Evolutionary conservation across 2,888 invertebrate genomes (phyloP), one percentile per base, ranked within the genome.

Genomic region (Aleiodes testaceus): DNA sequence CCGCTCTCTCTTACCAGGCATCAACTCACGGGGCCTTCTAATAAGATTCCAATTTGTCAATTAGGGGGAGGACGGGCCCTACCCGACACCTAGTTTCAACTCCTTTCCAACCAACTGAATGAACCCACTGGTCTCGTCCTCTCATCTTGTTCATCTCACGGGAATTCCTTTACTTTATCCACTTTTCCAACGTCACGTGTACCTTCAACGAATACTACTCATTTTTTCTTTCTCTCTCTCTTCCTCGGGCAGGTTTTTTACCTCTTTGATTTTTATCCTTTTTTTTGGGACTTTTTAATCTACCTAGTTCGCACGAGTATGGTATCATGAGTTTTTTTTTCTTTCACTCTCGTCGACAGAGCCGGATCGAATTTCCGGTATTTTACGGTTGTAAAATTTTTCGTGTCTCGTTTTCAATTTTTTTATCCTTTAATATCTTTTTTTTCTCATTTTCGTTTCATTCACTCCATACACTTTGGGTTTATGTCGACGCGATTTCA

Each of bases 41-140:
- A 75, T 76, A 91, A 91, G 91, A 91, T 90, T 91, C 91, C 91
- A 91, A 91, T 91, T 91, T 91, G 91, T 91, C 91, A 91, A 91
- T 91, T 91, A 91, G 89, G 89, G 90, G 89, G 89, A 84, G 83
- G 83, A 82, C 80, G 82, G 83, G 81, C 79, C 75, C 79, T 78
- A 79, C 79, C 78, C 78, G 77, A 74, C 78, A 75, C 80, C 78
- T 59, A 59, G 59, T 59, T 59, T 59, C 59, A 59, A 59, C 59
- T 59, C 42, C 36, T 42, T 42, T 59, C 42, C 59, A 59, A 59
- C 36, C 36, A 42, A 42, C 26, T 26, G 18, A 59, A 59, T 36
- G 42, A 16, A 59, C 55, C 30, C 55, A 55, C 42, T 36, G 59
- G 36, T 66, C 66, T 52, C 53, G 52, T 18, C 44, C 47, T 22